phyloP scores from a whole-genome alignment of 2,797 vertebrate genomes.

The Spatula clypeata region DNA sequence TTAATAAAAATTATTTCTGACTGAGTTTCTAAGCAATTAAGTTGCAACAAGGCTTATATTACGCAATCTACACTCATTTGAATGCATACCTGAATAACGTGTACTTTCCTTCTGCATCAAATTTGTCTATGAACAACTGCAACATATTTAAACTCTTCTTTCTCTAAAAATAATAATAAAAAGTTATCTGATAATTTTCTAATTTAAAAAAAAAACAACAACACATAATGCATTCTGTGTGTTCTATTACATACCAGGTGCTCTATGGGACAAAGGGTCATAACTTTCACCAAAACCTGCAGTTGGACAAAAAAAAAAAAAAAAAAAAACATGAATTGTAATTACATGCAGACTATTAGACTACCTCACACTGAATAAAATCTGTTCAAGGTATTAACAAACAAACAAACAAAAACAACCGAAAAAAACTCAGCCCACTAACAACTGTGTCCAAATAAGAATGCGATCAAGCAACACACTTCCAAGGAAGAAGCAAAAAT shows the following conservation, averaged over 20 bases:
- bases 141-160: conserved; percentile 89
- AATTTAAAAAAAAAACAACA: not conserved
- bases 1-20: not conserved
- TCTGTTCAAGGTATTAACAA: not conserved
- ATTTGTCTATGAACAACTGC: conserved; percentile 92
- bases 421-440: not conserved
- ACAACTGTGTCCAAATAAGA: not conserved
- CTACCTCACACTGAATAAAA: not conserved
- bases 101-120: conserved; percentile 91
- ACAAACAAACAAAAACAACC: not conserved
- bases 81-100: conserved; percentile 91
- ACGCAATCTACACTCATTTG: not conserved
- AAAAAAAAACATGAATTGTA: not conserved
- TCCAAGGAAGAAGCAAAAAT: not conserved
- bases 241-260: conserved; percentile 87
- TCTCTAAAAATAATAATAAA: conserved; percentile 83
- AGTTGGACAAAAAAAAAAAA: conserved; percentile 27
- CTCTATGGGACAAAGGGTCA: conserved; percentile 91
- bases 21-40: not conserved
- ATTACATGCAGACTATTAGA: not conserved
- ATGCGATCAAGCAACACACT: not conserved
- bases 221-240: not conserved
- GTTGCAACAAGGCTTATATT: not conserved
- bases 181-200: not conserved
- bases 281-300: conserved; percentile 90